Conservation (phyloP, 2,797 vertebrate species). For the Potorous gilbertii region DNA sequence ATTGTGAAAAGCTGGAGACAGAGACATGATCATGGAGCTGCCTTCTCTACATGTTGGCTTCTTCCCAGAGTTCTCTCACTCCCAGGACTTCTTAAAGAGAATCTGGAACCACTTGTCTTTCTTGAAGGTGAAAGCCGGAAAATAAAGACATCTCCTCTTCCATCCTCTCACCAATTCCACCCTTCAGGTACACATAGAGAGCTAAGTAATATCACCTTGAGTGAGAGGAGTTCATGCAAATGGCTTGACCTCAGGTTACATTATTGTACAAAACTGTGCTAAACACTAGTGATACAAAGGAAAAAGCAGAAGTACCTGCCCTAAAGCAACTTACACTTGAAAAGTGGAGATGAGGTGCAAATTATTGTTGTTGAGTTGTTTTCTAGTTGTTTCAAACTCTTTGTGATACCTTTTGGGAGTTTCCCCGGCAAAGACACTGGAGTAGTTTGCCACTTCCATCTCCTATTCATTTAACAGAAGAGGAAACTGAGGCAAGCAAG, state of each 20-base stretch:
- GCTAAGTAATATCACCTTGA: not conserved
- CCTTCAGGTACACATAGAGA: not conserved
- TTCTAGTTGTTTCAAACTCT: not conserved
- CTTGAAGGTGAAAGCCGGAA: too few species aligned
- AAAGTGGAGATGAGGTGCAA: not conserved
- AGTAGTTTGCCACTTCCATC: too few species aligned
- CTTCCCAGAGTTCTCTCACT: not conserved
- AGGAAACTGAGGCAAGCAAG: too few species aligned
- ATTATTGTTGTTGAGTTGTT: not conserved
- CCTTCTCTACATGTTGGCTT: not conserved
- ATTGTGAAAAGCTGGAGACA: too few species aligned
- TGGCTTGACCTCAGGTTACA: not conserved
- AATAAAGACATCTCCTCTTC: not conserved
- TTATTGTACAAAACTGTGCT: not conserved
- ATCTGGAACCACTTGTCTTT: too few species aligned
- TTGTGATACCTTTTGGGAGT: not conserved
- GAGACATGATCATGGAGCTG: too few species aligned
- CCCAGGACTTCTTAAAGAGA: not conserved
- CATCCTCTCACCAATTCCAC: not conserved
- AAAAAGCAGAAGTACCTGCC: not conserved
- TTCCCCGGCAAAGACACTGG: not conserved
- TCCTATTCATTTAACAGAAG: too few species aligned
- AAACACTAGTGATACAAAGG: not conserved
- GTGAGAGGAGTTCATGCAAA: not conserved
- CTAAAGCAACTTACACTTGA: not conserved